Percentiles rank a stretch among this genome's conserved stretches.
Evolutionary conservation across 2,888 invertebrate species (phyloP).

Genomic region (Leistus spinibarbis): DNA sequence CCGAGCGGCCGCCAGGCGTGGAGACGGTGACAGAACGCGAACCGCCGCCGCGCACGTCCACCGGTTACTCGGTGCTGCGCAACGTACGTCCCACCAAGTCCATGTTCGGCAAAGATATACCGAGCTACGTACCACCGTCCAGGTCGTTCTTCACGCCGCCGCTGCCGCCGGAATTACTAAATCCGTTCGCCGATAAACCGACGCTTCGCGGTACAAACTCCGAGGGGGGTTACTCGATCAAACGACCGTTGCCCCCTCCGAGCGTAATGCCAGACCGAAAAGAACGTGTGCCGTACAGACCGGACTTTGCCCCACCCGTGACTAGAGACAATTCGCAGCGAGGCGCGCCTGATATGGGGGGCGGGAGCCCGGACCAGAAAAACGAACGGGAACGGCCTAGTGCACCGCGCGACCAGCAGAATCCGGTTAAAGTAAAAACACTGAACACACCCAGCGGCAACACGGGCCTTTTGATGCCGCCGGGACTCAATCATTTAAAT

Average conservation of each 20-base stretch:
- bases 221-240: conserved; percentile 59
- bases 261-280: conserved; percentile 72
- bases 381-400: conserved; percentile 42
- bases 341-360: conserved; percentile 58
- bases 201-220: conserved; percentile 77
- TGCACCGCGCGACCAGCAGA: conserved; percentile 48
- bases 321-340: conserved; percentile 67
- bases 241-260: conserved; percentile 61
- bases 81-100: conserved; percentile 67
- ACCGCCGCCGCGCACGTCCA: conserved; percentile 47
- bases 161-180: conserved; percentile 80
- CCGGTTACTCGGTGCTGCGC: conserved; percentile 64
- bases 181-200: conserved; percentile 89
- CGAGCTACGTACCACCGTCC: conserved; percentile 83
- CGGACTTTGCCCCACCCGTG: conserved; percentile 59
- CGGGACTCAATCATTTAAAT: conserved; percentile 51
- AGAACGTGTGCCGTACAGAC: conserved; percentile 82
- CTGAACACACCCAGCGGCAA: conserved; percentile 74
- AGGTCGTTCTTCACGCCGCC: conserved; percentile 79
- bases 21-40: conserved; percentile 16
- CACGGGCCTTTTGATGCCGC: conserved; percentile 56
- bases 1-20: conserved; percentile 48
- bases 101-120: conserved; percentile 71
- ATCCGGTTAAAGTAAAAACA: conserved; percentile 63
- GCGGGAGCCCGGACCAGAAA: conserved; percentile 47